A percentile compares a stretch with the other conserved stretches of the same genome.
Conservation (phyloP, 2,113 vertebrate genomes). For the Menidia beryllina region DNA sequence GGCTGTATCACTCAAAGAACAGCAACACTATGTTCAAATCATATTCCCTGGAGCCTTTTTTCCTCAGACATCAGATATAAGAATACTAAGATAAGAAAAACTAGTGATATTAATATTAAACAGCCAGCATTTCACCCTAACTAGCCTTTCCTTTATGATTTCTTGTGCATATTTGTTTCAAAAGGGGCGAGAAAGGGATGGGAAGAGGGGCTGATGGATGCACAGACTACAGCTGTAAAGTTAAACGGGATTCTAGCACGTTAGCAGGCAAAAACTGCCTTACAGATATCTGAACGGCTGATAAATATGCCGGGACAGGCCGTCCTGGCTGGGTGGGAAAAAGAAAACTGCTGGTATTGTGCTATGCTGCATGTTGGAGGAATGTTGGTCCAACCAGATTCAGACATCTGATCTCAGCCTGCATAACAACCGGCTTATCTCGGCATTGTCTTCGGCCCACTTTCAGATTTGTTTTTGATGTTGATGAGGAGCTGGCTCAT, state of each 20-base stretch:
- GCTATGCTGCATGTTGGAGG: not conserved
- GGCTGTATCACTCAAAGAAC: too few relatives aligned
- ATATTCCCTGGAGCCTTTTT: too few relatives aligned
- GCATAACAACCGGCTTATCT: not conserved
- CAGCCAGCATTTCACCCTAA: too few relatives aligned
- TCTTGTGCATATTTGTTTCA: too few relatives aligned
- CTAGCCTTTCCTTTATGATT: too few relatives aligned
- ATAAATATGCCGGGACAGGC: not conserved
- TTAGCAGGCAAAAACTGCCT: not conserved
- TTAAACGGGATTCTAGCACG: not conserved
- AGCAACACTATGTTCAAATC: too few relatives aligned
- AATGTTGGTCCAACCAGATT: not conserved
- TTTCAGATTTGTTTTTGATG: not conserved
- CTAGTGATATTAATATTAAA: too few relatives aligned
- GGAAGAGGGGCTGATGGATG: too few relatives aligned
- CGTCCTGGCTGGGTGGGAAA: not conserved
- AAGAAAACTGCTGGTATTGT: not conserved
- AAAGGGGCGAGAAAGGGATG: too few relatives aligned
- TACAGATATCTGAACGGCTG: not conserved
- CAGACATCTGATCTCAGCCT: conserved; percentile 2
- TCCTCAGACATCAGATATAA: too few relatives aligned
- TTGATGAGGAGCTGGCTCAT: not conserved
- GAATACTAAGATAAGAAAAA: too few relatives aligned
- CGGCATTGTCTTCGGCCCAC: not conserved
- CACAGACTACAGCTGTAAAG: too few relatives aligned